Evolutionary conservation across 2,113 vertebrate genomes (phyloP).

Genomic region (Gasterosteus aculeatus): DNA sequence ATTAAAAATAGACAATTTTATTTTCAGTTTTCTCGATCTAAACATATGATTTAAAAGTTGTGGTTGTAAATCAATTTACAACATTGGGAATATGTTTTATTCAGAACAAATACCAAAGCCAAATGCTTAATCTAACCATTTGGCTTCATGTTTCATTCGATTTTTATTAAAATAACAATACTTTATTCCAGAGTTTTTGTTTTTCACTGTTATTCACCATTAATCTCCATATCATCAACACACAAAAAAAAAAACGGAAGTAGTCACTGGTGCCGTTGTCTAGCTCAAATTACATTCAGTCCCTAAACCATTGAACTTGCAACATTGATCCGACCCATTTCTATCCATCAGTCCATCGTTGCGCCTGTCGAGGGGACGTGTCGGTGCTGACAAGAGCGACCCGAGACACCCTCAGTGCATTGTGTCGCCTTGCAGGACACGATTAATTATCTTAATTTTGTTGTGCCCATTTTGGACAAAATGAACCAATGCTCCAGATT

Average conservation of each 20-base stretch:
- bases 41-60: background rate
- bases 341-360: conserved; percentile 16
- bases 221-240: background rate
- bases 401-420: conserved; percentile 39
- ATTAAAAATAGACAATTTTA: background rate
- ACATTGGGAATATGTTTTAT: background rate
- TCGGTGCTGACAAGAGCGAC: conserved; percentile 63
- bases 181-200: background rate
- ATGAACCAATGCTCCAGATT: conserved; percentile 19
- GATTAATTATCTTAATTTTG: conserved; percentile 38
- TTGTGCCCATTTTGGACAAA: conserved; percentile 16
- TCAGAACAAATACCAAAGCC: background rate
- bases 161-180: background rate
- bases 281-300: background rate
- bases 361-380: conserved; percentile 49
- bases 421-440: conserved; percentile 39
- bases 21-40: background rate
- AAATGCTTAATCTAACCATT: background rate
- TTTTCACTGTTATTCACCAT: background rate
- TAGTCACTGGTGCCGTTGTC: background rate
- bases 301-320: background rate
- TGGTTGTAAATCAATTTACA: background rate
- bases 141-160: background rate
- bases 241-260: background rate
- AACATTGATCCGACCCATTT: conserved; percentile 5